Evolutionary conservation across 2,113 vertebrate species (phyloP).

Genomic region (Panthera tigris): DNA sequence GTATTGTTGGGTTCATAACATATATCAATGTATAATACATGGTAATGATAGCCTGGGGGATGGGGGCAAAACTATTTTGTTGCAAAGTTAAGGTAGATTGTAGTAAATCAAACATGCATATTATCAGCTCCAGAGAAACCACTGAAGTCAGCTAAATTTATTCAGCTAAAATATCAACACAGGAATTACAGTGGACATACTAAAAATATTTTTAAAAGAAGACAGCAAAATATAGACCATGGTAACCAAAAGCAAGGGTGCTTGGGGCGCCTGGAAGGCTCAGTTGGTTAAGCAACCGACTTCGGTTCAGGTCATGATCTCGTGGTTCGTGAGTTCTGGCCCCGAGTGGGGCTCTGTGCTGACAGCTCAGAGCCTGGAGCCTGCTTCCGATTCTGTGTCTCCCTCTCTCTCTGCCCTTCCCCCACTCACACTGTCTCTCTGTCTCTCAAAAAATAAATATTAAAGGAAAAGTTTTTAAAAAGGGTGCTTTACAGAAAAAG

Average conservation of each 20-base stretch:
- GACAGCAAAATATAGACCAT: neutral
- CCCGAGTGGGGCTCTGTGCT: too few relatives aligned
- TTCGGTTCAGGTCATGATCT: too few relatives aligned
- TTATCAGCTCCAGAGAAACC: neutral
- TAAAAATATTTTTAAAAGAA: neutral
- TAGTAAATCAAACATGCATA: neutral
- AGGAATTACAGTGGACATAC: neutral
- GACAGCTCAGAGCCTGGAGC: too few relatives aligned
- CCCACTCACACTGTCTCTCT: too few relatives aligned
- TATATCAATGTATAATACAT: neutral
- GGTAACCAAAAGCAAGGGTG: neutral
- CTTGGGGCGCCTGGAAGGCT: too few relatives aligned
- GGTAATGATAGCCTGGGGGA: neutral
- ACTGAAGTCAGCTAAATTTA: neutral
- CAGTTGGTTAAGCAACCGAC: too few relatives aligned
- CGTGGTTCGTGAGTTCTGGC: too few relatives aligned
- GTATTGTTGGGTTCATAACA: neutral
- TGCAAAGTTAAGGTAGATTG: neutral
- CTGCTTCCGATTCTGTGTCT: too few relatives aligned
- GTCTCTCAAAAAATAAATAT: too few relatives aligned
- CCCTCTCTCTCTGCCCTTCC: too few relatives aligned
- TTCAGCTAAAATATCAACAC: neutral
- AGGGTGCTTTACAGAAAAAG: neutral
- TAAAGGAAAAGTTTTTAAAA: neutral
- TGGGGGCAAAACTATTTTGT: neutral